phyloP scores from a whole-genome alignment of 2,113 vertebrate species.

The Brachypteracias leptosomus region DNA sequence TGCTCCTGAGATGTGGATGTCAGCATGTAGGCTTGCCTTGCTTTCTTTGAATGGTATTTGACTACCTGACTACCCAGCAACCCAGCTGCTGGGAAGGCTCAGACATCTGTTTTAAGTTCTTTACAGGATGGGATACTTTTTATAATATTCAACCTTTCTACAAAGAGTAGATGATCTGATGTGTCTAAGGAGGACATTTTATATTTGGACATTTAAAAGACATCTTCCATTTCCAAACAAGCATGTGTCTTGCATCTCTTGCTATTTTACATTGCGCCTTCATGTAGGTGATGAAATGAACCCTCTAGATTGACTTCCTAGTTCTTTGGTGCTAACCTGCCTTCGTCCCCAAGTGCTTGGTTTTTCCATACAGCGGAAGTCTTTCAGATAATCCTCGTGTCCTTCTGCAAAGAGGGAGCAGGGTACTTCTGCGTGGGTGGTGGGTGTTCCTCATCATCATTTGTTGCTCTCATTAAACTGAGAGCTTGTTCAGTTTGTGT shows the following conservation, averaged over 20 bases:
- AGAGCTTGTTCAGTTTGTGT: not conserved
- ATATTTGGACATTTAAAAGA: not conserved
- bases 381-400: not conserved
- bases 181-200: not conserved
- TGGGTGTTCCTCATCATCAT: not conserved
- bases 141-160: not conserved
- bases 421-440: not conserved
- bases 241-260: not conserved
- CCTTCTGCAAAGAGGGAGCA: not conserved
- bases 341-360: not conserved
- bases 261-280: not conserved
- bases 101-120: not conserved
- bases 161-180: not conserved
- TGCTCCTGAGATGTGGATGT: not conserved
- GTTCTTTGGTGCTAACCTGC: not conserved
- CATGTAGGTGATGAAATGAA: not conserved
- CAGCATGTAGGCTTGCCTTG: not conserved
- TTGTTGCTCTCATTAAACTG: not conserved
- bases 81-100: conserved; percentile 6
- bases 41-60: conserved; percentile 32
- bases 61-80: not conserved
- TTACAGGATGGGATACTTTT: not conserved
- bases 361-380: not conserved
- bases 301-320: not conserved
- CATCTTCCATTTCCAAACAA: not conserved